Evolutionary conservation across 2,888 invertebrate genomes (phyloP).

Genomic region (Dione juno): DNA sequence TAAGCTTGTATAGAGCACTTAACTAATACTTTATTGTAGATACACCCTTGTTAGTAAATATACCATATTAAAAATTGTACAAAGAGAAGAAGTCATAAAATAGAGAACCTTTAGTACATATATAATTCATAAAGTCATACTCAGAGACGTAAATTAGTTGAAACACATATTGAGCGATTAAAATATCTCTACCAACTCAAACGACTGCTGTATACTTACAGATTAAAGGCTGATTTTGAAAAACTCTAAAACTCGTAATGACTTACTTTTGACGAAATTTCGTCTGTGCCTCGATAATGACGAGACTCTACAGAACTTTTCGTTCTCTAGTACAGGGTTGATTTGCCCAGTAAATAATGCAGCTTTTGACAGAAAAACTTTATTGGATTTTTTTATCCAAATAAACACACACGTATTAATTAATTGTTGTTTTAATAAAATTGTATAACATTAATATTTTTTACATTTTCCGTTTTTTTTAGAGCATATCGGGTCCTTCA

Average conservation of each 20-base stretch:
- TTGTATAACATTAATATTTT: too few species aligned
- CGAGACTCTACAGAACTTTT: conserved; percentile 7
- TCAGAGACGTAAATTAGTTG: background rate
- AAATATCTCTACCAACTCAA: background rate
- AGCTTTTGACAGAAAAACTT: background rate
- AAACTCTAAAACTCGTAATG: conserved; percentile 15
- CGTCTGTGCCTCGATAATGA: conserved; percentile 20
- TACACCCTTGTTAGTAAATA: background rate
- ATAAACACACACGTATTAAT: too few species aligned
- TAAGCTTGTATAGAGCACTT: conserved; percentile 13
- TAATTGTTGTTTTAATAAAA: too few species aligned
- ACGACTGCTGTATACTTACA: background rate
- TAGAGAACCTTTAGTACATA: too few species aligned
- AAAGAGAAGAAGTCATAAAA: background rate
- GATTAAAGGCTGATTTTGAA: conserved; percentile 11
- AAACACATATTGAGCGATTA: background rate
- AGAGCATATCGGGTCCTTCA: too few species aligned
- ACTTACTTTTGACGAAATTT: conserved; percentile 3
- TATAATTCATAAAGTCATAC: background rate
- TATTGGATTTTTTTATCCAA: too few species aligned
- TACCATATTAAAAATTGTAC: background rate
- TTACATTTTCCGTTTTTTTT: too few species aligned
- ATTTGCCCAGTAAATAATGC: conserved; percentile 6
- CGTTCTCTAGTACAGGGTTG: background rate
- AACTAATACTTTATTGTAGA: conserved; percentile 3